Conservation (phyloP, 2,888 invertebrate genomes). For the Charanyca ferruginea region DNA sequence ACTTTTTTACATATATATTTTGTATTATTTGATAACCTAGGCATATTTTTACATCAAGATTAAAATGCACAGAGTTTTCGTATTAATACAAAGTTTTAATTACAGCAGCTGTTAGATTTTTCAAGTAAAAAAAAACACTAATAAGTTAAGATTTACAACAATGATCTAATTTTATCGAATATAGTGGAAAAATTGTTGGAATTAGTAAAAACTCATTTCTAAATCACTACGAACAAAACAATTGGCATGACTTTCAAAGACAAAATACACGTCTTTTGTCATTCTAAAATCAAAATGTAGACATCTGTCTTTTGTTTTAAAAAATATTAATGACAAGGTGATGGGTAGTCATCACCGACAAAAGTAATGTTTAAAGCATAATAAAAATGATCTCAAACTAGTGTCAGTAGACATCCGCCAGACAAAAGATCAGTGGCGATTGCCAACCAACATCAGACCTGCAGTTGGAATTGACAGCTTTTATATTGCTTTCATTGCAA, state of each 20-base stretch:
- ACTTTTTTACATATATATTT: too few relatives aligned
- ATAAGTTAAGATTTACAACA: constrained; percentile 33
- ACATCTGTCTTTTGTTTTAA: constrained; percentile 37
- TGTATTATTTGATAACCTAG: too few relatives aligned
- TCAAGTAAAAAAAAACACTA: constrained; percentile 1
- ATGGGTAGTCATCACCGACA: constrained; percentile 35
- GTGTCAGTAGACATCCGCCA: constrained; percentile 69
- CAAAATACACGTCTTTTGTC: constrained; percentile 28
- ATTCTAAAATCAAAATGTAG: constrained; percentile 39
- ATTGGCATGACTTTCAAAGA: constrained; percentile 49
- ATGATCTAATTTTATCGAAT: constrained; percentile 14
- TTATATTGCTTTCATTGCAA: constrained; percentile 21
- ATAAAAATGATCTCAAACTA: constrained; percentile 46
- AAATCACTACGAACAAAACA: constrained; percentile 24
- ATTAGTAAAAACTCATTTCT: constrained; percentile 10
- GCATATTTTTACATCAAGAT: too few relatives aligned
- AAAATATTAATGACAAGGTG: constrained; percentile 45
- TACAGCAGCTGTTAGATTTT: constrained; percentile 1
- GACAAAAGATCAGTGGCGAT: constrained; percentile 64
- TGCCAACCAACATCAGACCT: constrained; percentile 62
- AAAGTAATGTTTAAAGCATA: constrained; percentile 46
- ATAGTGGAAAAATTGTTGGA: constrained; percentile 13
- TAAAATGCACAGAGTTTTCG: too few relatives aligned
- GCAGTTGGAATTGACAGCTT: constrained; percentile 7
- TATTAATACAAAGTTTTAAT: too few relatives aligned